phyloP scores from a whole-genome alignment of 2,113 vertebrate genomes.

The Tenrec ecaudatus region DNA sequence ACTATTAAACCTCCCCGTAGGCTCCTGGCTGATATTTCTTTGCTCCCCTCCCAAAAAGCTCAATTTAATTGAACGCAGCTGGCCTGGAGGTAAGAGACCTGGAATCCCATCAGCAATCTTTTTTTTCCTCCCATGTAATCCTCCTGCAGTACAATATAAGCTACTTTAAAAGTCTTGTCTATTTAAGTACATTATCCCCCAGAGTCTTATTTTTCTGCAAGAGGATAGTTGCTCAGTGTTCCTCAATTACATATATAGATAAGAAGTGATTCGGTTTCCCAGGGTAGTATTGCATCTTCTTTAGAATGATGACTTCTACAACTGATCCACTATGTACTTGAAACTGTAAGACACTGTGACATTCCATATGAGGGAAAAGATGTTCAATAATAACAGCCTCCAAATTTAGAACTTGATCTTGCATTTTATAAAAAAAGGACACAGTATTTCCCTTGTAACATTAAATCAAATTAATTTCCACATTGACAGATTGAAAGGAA shows the following conservation, averaged over 20 bases:
- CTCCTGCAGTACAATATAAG: conserved; percentile 47
- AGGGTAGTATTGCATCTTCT: conserved; percentile 15
- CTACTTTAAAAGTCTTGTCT: conserved; percentile 22
- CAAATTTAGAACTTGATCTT: neutral
- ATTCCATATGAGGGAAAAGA: conserved; percentile 3
- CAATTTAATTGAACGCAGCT: conserved; percentile 58
- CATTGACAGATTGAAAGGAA: neutral
- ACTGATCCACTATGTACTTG: neutral
- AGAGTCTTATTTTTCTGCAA: conserved; percentile 57
- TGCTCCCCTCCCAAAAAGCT: neutral
- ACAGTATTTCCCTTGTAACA: neutral
- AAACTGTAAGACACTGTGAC: conserved; percentile 30
- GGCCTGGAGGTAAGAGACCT: neutral
- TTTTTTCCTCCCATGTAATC: conserved; percentile 59
- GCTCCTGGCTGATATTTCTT: conserved; percentile 14
- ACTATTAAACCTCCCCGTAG: neutral
- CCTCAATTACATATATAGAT: conserved; percentile 45
- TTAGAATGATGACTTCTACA: neutral
- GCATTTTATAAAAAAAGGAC: neutral
- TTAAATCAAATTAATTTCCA: conserved; percentile 28
- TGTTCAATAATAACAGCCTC: neutral
- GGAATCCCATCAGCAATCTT: conserved; percentile 54
- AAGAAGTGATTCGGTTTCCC: conserved; percentile 54
- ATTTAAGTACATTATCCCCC: conserved; percentile 32
- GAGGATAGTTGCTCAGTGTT: conserved; percentile 10